Evolutionary conservation across 1,140 invertebrate genomes (phyloP).

Genomic region (Agraylea sexmaculata): DNA sequence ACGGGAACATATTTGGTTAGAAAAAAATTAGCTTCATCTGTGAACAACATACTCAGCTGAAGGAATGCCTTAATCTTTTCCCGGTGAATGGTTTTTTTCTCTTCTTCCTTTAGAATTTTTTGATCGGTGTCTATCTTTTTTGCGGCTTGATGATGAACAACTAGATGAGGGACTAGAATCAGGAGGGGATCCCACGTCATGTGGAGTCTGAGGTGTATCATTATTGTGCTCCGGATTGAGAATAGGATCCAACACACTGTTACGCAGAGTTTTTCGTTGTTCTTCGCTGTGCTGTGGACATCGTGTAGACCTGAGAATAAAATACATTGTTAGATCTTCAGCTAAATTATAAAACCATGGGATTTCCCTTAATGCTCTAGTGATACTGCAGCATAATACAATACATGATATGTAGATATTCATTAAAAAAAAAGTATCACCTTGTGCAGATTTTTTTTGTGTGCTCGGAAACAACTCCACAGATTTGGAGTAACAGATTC

Average conservation of each 20-base stretch:
- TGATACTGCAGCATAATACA: background rate
- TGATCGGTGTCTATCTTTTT: slow-evolving; percentile 33
- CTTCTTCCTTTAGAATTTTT: slow-evolving; percentile 18
- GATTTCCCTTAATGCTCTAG: too few relatives aligned
- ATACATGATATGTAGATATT: slow-evolving; percentile 2
- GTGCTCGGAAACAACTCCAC: slow-evolving; percentile 69
- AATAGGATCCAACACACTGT: slow-evolving; percentile 37
- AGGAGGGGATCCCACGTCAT: slow-evolving; percentile 22
- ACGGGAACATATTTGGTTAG: too few relatives aligned
- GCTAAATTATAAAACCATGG: background rate
- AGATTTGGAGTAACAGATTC: slow-evolving; percentile 50
- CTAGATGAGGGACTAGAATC: slow-evolving; percentile 39
- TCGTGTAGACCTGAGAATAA: slow-evolving; percentile 31
- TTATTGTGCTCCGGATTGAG: slow-evolving; percentile 28
- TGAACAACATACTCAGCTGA: too few relatives aligned
- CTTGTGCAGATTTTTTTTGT: slow-evolving; percentile 67
- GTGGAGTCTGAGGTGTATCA: slow-evolving; percentile 23
- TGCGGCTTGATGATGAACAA: slow-evolving; percentile 38
- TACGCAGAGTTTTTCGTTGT: slow-evolving; percentile 45
- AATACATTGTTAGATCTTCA: background rate
- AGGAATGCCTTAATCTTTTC: slow-evolving; percentile 15
- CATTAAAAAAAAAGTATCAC: slow-evolving; percentile 23
- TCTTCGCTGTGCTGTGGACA: slow-evolving; percentile 68
- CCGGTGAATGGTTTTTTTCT: slow-evolving; percentile 19
- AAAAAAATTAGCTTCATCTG: too few relatives aligned